phyloP scores from a whole-genome alignment of 2,888 invertebrate genomes.

The Molanna angustata region DNA sequence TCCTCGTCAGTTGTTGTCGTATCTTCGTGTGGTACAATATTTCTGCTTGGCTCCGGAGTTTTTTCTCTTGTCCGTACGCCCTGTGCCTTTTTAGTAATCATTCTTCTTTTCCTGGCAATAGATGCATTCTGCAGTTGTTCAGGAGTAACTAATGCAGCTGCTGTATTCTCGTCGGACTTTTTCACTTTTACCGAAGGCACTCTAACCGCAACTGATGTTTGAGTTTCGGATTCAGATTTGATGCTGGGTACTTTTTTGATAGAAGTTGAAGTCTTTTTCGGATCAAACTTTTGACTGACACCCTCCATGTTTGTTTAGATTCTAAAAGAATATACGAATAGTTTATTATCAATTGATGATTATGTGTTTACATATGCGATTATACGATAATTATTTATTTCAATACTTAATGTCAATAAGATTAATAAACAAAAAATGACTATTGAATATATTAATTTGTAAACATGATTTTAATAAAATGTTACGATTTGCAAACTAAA shows the following conservation, averaged over 20 bases:
- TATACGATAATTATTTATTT: too few species aligned
- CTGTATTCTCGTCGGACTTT: conserved; percentile 40
- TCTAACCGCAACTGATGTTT: conserved; percentile 41
- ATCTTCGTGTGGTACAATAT: conserved; percentile 58
- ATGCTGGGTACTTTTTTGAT: conserved; percentile 37
- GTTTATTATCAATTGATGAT: too few species aligned
- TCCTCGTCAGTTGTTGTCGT: conserved; percentile 56
- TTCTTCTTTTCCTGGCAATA: conserved; percentile 59
- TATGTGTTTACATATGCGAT: too few species aligned
- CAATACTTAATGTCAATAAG: too few species aligned
- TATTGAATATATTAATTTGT: too few species aligned
- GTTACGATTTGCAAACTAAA: too few species aligned
- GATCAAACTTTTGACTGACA: neutral
- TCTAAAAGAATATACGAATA: too few species aligned
- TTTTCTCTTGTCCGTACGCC: conserved; percentile 51
- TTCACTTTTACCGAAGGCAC: conserved; percentile 40
- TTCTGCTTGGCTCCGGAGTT: conserved; percentile 51
- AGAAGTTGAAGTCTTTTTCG: neutral
- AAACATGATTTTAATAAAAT: too few species aligned
- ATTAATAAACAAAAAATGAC: too few species aligned
- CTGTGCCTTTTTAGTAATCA: conserved; percentile 55
- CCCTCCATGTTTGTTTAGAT: conserved; percentile 12
- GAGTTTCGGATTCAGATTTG: conserved; percentile 45
- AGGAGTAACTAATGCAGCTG: conserved; percentile 39
- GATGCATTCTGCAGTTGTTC: conserved; percentile 54